phyloP scores from a whole-genome alignment of 1,140 invertebrate species.

The Hesperophylax magnus region DNA sequence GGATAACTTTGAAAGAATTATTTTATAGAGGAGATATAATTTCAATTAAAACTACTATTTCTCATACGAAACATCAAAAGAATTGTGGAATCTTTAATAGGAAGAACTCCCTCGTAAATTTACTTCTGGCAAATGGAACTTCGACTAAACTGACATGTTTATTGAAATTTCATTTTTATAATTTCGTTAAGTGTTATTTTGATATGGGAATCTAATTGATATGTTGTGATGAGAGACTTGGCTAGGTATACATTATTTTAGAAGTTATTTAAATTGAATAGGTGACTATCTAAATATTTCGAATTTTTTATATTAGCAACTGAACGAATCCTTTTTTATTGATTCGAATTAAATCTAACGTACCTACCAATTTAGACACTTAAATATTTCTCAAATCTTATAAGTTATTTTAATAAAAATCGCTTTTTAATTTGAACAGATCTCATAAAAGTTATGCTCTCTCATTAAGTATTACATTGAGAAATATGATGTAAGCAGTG shows the following conservation, averaged over 20 bases:
- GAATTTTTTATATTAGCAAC: too few relatives aligned
- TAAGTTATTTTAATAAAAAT: too few relatives aligned
- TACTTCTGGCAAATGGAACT: background rate
- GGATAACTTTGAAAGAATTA: background rate
- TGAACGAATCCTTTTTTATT: too few relatives aligned
- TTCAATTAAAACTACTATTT: constrained; percentile 37
- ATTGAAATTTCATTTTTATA: background rate
- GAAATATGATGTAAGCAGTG: too few relatives aligned
- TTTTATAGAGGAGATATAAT: background rate
- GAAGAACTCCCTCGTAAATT: background rate
- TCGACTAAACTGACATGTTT: background rate
- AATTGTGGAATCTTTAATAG: background rate
- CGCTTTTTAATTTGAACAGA: too few relatives aligned
- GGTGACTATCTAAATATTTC: too few relatives aligned
- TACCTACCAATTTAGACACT: too few relatives aligned
- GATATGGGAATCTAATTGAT: constrained; percentile 1
- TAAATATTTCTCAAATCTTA: too few relatives aligned
- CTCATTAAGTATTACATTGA: too few relatives aligned
- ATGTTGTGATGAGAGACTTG: background rate
- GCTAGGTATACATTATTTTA: background rate
- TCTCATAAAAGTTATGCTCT: too few relatives aligned
- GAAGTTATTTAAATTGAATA: too few relatives aligned
- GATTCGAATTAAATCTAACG: too few relatives aligned
- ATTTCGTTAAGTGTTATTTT: background rate
- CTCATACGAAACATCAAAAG: constrained; percentile 26